Evolutionary conservation across 2,888 invertebrate species (phyloP), one percentile per base, ranked within the genome.

Genomic region (Buathra laborator): DNA sequence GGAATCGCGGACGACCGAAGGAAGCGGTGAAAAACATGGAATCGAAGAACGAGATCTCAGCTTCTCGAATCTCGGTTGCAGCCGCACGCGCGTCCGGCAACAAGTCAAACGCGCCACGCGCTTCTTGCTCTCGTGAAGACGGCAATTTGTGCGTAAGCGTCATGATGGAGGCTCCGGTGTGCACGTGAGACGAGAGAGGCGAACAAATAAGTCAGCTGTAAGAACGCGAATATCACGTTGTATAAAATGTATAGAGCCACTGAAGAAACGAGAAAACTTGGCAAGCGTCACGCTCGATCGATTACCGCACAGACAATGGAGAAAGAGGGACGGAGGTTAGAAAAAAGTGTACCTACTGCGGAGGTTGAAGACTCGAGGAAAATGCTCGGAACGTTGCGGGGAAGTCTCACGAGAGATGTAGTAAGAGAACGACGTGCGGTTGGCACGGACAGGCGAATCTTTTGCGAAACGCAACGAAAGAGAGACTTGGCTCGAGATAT

Each of bases 1-100:
- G 68, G 37, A 70, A 83, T 88, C 87, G 83, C 80, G 84, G 85
- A 76, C 85, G 78, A 72, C 81, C 66, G 83, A 79, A 71, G 56
- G 83, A 81, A 71, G 56, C 83, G 86, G 84, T 80, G 84, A 83
- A 85, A 78, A 76, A 74, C 66, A 37, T 48, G 70, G 81, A 78
- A 84, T 75, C 72, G 77, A 67, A 80, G 79, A 71, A 77, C 70
- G 51, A 71, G 14, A 68, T 29, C 51, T 79, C 37, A 48, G 67
- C 37, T 66, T 70, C 43, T 51, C 29, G 24, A 59, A 56, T 19
- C 56, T 19, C 19, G 12, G 53, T 24, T 24, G 66, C 56, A 56
- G n/a, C 75, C 70, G 76, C 80, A 80, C 80, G 79, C 80, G 84
- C 59, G 59, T 83, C 66, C 71, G 66, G 48, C 51, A 70, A 64